Evolutionary conservation across 1,140 invertebrate genomes (phyloP).

Genomic region (Eubasilissa regina): DNA sequence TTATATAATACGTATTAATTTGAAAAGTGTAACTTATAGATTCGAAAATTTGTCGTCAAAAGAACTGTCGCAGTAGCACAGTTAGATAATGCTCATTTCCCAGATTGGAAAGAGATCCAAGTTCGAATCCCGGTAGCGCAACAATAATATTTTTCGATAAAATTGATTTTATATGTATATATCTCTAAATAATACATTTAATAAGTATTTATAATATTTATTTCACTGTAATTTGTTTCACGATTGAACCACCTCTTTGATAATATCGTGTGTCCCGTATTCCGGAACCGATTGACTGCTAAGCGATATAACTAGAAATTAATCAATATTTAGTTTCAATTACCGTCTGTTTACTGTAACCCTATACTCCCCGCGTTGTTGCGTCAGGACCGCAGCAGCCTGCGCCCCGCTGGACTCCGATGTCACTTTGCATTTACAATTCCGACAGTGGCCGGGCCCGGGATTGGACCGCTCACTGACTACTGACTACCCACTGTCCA

Average conservation of each 20-base stretch:
- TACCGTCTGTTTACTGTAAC: constrained; percentile 38
- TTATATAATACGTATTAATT: no score
- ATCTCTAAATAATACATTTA: no score
- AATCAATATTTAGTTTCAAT: constrained; percentile 53
- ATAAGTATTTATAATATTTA: no score
- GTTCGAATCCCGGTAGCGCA: no score
- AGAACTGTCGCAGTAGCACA: no score
- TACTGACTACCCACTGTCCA: neutral
- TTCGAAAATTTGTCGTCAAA: no score
- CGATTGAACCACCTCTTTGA: constrained; percentile 10
- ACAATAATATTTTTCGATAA: no score
- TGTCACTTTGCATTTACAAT: neutral
- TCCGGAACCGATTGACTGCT: constrained; percentile 43
- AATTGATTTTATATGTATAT: no score
- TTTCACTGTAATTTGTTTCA: no score
- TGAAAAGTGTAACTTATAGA: no score
- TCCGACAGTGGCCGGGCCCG: neutral
- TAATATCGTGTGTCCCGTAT: constrained; percentile 30
- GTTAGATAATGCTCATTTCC: no score
- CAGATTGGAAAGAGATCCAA: no score
- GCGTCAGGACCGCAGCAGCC: neutral
- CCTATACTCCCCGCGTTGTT: constrained; percentile 2
- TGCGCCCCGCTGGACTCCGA: neutral
- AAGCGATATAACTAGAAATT: constrained; percentile 41
- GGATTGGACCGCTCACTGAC: neutral